Evolutionary conservation across 2,888 invertebrate genomes (phyloP).

Genomic region (Callinectes sapidus): DNA sequence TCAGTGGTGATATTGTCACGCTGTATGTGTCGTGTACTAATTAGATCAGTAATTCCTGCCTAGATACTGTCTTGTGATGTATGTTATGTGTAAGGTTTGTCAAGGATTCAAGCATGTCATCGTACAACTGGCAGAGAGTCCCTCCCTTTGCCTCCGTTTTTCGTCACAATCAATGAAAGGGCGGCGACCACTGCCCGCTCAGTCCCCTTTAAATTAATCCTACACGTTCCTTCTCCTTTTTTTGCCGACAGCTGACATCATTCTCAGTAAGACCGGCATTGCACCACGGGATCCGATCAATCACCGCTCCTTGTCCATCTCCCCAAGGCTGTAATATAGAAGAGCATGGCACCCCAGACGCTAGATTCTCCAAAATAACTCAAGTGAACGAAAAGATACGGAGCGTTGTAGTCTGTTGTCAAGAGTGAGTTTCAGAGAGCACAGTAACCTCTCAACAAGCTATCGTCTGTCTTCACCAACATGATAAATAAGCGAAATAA

Average conservation of each 20-base stretch:
- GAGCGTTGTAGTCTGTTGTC: not conserved
- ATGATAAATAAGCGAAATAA: not conserved
- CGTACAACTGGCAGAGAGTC: conserved; percentile 38
- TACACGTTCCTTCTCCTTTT: not conserved
- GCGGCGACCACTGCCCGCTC: conserved; percentile 56
- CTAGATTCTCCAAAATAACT: conserved; percentile 4
- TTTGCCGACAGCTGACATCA: not conserved
- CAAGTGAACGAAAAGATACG: not conserved
- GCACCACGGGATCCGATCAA: not conserved
- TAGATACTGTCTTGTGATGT: not conserved
- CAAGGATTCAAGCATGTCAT: not conserved
- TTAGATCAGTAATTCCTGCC: not conserved
- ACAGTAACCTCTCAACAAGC: conserved; percentile 16
- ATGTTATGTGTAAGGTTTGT: not conserved
- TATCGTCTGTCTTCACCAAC: not conserved
- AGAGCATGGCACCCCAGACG: not conserved
- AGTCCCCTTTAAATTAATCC: conserved; percentile 22
- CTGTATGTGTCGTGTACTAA: not conserved
- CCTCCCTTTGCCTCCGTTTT: conserved; percentile 28
- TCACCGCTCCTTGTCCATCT: not conserved
- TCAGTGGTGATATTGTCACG: not conserved
- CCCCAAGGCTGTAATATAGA: not conserved
- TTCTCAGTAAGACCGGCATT: not conserved
- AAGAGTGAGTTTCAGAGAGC: not conserved
- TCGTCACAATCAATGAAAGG: conserved; percentile 64